Evolutionary conservation across 2,113 vertebrate genomes (phyloP), one percentile per base, ranked within the genome.

Genomic region (Thymallus thymallus): DNA sequence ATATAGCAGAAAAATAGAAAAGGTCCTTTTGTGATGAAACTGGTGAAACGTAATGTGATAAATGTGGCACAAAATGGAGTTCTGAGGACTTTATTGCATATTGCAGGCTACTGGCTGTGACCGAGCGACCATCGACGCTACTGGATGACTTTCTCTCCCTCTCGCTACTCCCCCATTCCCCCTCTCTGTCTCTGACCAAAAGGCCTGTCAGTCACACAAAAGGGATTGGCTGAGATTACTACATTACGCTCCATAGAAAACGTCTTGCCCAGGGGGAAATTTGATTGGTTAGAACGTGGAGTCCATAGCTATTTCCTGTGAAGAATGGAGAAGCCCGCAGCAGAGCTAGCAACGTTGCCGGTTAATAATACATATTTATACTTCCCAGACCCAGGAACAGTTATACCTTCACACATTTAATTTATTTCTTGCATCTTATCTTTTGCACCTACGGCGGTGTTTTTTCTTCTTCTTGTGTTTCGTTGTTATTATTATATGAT

Each of bases 271-370:
- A 82, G 76, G 87, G 94, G 91, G 91, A 92, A 82, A 91, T 95
- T 94, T 94, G 94, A 95, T 95, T 94, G 93, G 93, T 88, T 93
- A 90, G 94, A 88, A 90, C 29, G 82, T 76, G 23, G 79, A 88
- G 89, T 93, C 86, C 61, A 76, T 88, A 81, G 84, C 90, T 88
- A 80, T 91, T 92, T 90, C 89, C 90, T 80, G 75, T 70, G 76
- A 80, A 75, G 82, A 87, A 84, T 84, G 82, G 85, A 78, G 73
- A 69, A 71, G 78, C 84, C 86, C 60, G 73, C 62, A 86, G 82
- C 86, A 69, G 72, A 78, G 78, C 74, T 68, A 29, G 76, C 68
- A 71, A 68, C 64, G 20, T 76, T 74, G 79, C 77, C 79, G 74
- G 81, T 80, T 88, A 81, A 87, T 86, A 86, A 86, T 87, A 78